These are phyloP conservation scores for Hemaris fuciformis DNA, from an alignment of 2,888 invertebrate genomes.

Conservation along the genomic window DNA sequence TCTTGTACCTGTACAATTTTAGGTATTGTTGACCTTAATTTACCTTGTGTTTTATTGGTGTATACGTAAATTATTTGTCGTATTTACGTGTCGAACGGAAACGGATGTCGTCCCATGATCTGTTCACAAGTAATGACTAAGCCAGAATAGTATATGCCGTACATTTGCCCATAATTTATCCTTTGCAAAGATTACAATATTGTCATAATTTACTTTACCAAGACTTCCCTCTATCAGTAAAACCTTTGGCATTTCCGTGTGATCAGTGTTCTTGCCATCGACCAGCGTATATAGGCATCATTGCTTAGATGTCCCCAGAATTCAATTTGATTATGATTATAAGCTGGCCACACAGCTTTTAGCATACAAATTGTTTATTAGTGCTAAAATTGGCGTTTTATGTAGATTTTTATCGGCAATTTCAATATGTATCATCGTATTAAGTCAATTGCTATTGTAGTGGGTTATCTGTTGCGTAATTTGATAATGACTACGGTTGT, in stretches of 20 bases:
- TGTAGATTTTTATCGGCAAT: conserved; percentile 4
- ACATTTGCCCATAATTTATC: not conserved
- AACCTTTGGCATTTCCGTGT: not conserved
- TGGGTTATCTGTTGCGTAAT: not conserved
- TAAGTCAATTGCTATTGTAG: not conserved
- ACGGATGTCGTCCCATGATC: too few species aligned
- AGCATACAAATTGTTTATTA: conserved; percentile 10
- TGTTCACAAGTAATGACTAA: not conserved
- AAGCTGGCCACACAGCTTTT: not conserved
- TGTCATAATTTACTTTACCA: not conserved
- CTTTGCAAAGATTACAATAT: not conserved
- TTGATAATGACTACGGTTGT: not conserved
- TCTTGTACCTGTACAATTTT: too few species aligned
- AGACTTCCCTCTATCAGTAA: not conserved
- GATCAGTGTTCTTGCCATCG: not conserved
- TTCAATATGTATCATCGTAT: conserved; percentile 10
- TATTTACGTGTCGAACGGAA: too few species aligned
- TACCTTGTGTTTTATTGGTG: too few species aligned
- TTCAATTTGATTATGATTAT: conserved; percentile 10
- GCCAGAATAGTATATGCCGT: not conserved
- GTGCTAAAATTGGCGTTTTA: not conserved
- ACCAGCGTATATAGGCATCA: not conserved
- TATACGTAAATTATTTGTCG: too few species aligned
- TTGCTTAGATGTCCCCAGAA: conserved; percentile 2
- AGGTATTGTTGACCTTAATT: too few species aligned